phyloP scores from a whole-genome alignment of 1,140 invertebrate genomes.

The Monochamus saltuarius region DNA sequence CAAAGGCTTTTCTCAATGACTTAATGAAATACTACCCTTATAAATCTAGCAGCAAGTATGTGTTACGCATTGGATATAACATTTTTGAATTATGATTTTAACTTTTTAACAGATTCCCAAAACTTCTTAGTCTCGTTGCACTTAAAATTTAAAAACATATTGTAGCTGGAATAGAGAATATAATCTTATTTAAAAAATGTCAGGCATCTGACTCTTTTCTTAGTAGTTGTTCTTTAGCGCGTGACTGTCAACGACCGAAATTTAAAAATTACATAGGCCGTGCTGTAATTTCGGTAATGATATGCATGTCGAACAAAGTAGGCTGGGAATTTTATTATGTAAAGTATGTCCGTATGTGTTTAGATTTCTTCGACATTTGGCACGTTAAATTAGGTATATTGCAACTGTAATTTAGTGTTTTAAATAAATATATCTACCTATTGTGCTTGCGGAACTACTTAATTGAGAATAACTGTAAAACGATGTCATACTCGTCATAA shows the following conservation, averaged over 20 bases:
- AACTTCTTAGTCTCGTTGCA: no score
- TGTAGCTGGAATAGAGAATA: no score
- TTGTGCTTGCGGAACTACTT: background rate
- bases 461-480: background rate
- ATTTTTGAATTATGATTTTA: no score
- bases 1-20: no score
- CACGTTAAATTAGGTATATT: constrained; percentile 3
- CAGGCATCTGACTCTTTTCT: no score
- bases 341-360: constrained; percentile 10
- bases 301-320: constrained; percentile 24
- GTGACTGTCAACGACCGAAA: constrained; percentile 24
- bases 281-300: constrained; percentile 22
- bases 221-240: constrained; percentile 2
- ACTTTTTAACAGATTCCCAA: no score
- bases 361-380: constrained; percentile 26
- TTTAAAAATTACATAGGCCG: constrained; percentile 18
- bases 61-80: no score
- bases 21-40: no score
- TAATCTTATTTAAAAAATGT: no score
- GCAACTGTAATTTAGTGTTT: background rate
- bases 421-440: background rate
- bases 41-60: no score
- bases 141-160: no score
- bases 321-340: constrained; percentile 16
- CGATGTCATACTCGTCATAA: background rate